Conservation (phyloP, 2,888 invertebrate genomes). For the Melieria picta region DNA sequence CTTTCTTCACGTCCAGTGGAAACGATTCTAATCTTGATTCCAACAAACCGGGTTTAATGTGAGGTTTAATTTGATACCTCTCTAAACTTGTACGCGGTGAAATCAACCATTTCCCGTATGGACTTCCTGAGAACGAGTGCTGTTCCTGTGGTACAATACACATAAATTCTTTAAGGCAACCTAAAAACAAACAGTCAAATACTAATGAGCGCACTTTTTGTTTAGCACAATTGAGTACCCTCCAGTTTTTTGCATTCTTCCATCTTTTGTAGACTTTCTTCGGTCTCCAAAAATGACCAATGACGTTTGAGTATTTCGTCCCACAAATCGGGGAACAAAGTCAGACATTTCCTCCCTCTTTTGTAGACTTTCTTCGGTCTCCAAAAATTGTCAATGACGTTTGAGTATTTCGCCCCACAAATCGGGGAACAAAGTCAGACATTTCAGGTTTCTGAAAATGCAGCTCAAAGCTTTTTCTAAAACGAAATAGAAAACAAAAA, state of each 20-base stretch:
- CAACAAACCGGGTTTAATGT: too few relatives aligned
- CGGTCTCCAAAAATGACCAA: constrained; percentile 81
- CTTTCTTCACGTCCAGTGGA: too few relatives aligned
- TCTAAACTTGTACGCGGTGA: constrained; percentile 76
- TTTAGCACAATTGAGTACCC: constrained; percentile 67
- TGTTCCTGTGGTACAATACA: constrained; percentile 81
- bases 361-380: constrained; percentile 80
- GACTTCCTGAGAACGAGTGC: constrained; percentile 80
- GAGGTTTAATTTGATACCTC: too few relatives aligned
- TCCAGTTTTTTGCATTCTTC: constrained; percentile 81
- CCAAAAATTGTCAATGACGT: constrained; percentile 82
- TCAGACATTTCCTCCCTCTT: constrained; percentile 58
- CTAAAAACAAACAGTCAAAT: constrained; percentile 64
- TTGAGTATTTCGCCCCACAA: constrained; percentile 79
- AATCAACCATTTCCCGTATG: constrained; percentile 75
- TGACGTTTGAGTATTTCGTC: constrained; percentile 80
- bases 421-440: too few relatives aligned
- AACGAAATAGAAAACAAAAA: too few relatives aligned
- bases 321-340: constrained; percentile 71
- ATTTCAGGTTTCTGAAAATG: too few relatives aligned
- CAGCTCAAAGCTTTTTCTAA: too few relatives aligned
- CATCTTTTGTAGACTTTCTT: constrained; percentile 81
- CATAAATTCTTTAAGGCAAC: constrained; percentile 80
- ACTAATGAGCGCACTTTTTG: background rate
- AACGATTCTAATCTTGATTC: too few relatives aligned